Base-by-base conservation (phyloP, 30 jellyfish, hydroid and myxozoan genomes). In the Aurelia coerulea region DNA sequence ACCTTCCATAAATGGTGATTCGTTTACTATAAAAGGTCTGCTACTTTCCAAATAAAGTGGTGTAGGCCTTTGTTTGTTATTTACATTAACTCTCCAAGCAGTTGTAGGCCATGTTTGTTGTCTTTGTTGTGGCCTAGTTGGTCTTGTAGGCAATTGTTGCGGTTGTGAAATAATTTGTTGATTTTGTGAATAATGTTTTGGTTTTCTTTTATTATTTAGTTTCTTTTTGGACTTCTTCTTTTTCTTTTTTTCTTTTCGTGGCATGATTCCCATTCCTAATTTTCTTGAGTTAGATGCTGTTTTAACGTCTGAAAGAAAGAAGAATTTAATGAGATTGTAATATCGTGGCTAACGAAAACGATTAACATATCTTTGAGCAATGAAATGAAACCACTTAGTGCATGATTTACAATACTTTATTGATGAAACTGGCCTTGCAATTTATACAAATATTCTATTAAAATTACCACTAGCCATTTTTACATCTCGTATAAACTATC, bases 211-310 rank as follows among this genome's bases (percentile, higher is more conserved):
- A 18, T 60, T 58, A 19, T 60, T 60, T 66, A 59, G 41, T 32
- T 35, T 49, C 42, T 50, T 16, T 41, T 62, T 65, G 13, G 42
- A 39, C 62, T 62, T 37, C 12, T 34, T 77, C 19, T 31, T 31
- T 62, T 62, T 23, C 63, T 17, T 41, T 34, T 35, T 42, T 60
- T 65, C 37, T 51, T 29, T 65, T 31, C 71, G 33, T 33, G 77
- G 56, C 51, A 81, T 34, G 5, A 81, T 73, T 11, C 90, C 90
- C 23, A 42, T 56, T 51, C 90, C 90, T 15, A 81, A 75, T 41
- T 81, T 81, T 59, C 74, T 37, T 18, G 90, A 81, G 31, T 81
- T 69, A 7, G 76, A n/a, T 4, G 82, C 90, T 14, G 58, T 68
- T 58, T 66, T 51, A 2, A 70, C 90, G 8, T 81, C 90, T 81